Percentiles rank a stretch among this genome's conserved stretches.
Conservation (phyloP, 2,797 vertebrate species). For the Carapus acus region DNA sequence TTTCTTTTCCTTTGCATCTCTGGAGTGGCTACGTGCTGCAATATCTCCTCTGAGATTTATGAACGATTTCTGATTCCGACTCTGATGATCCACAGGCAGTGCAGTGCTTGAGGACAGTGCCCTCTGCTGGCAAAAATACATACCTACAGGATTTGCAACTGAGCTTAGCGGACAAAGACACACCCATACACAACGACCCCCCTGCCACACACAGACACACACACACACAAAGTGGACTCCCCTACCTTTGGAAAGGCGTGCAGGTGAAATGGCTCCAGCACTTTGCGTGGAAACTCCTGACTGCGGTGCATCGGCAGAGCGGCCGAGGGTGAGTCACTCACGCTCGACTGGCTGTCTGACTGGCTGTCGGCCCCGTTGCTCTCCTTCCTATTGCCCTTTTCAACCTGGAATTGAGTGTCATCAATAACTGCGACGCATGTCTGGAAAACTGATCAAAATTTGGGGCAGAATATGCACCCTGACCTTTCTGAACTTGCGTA, state of each 20-base stretch:
- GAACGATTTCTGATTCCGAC: too few species aligned
- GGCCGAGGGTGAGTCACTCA: constrained; percentile 64
- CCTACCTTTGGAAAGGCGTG: constrained; percentile 75
- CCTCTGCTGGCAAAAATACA: constrained; percentile 55
- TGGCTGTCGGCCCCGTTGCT: constrained; percentile 66
- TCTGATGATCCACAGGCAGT: too few species aligned
- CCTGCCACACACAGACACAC: constrained; percentile 52
- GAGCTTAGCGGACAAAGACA: too few species aligned
- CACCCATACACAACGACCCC: constrained; percentile 4
- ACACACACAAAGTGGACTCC: constrained; percentile 5
- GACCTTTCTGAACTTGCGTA: constrained; percentile 74
- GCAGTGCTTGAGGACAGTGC: constrained; percentile 46
- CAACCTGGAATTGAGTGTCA: constrained; percentile 45
- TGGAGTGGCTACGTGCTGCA: too few species aligned
- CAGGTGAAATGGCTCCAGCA: constrained; percentile 70
- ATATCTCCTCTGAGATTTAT: too few species aligned
- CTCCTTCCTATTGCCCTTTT: constrained; percentile 68
- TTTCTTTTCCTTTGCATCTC: too few species aligned
- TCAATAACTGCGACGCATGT: not conserved
- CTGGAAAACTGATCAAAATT: not conserved
- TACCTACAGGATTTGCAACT: too few species aligned
- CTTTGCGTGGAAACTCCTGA: constrained; percentile 66
- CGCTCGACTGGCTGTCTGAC: constrained; percentile 65
- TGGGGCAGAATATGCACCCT: too few species aligned
- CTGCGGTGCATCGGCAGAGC: constrained; percentile 51